These are phyloP conservation scores for Phania funesta DNA, from an alignment of 2,888 invertebrate species.

Conservation along the genomic window DNA sequence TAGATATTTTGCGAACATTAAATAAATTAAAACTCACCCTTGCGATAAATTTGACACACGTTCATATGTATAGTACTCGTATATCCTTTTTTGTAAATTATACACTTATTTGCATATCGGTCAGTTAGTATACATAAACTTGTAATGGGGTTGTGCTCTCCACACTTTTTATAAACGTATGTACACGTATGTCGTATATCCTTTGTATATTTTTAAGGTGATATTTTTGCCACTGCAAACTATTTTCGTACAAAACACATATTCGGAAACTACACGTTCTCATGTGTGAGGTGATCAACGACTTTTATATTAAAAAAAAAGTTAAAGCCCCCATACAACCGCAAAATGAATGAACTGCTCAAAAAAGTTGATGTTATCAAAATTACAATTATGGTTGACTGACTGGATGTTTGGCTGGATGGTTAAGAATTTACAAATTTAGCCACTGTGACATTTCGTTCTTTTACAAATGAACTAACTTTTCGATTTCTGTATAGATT, in stretches of 20 bases:
- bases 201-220: not conserved
- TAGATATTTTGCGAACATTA: not conserved
- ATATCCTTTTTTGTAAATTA: slow-evolving; percentile 28
- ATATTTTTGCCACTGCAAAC: slow-evolving; percentile 21
- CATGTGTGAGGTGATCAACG: slow-evolving; percentile 18
- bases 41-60: too few species aligned
- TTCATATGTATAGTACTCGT: not conserved
- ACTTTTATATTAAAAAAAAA: slow-evolving; percentile 43
- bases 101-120: not conserved
- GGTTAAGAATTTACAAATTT: slow-evolving; percentile 43
- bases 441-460: slow-evolving; percentile 50
- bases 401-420: slow-evolving; percentile 10
- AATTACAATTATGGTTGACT: slow-evolving; percentile 32
- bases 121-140: not conserved
- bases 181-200: not conserved
- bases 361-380: slow-evolving; percentile 42
- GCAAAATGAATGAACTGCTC: not conserved
- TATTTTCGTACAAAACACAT: slow-evolving; percentile 27
- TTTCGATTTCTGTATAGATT: slow-evolving; percentile 29
- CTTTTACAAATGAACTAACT: slow-evolving; percentile 54
- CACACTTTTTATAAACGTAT: not conserved
- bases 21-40: slow-evolving; percentile 45
- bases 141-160: not conserved
- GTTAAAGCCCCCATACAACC: slow-evolving; percentile 63
- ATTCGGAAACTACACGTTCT: not conserved